Percentiles rank a stretch among this genome's conserved stretches.
Conservation (phyloP, 2,797 vertebrate genomes). For the Smutsia gigantea region DNA sequence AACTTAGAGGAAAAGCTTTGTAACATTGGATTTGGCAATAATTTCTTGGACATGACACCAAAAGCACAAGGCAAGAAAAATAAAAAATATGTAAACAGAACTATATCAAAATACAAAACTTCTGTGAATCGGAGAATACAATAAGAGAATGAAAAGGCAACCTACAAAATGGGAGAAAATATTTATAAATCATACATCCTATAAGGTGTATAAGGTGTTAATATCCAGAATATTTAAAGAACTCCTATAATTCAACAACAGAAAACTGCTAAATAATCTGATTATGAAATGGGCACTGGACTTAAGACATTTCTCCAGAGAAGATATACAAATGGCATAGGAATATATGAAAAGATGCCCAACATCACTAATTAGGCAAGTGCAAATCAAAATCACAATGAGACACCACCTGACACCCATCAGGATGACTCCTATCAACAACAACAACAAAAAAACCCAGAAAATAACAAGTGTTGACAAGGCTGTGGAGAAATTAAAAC, state of each 20-base stretch:
- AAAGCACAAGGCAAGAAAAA: conserved; percentile 15
- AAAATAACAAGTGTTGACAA: neutral
- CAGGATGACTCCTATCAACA: neutral
- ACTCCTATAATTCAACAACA: neutral
- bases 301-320: neutral
- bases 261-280: neutral
- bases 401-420: neutral
- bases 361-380: neutral
- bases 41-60: conserved; percentile 21
- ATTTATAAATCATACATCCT: neutral
- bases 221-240: no score
- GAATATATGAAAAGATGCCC: no score
- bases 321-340: neutral
- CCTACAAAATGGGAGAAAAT: neutral
- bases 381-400: neutral
- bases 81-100: conserved; percentile 8
- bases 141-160: neutral
- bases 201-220: neutral
- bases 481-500: neutral
- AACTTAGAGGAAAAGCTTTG: neutral
- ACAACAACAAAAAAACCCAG: neutral
- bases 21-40: neutral
- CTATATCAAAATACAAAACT: conserved; percentile 22
- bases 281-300: neutral
- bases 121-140: neutral